These are phyloP conservation scores for Gobius niger DNA, from an alignment of 2,113 vertebrate species.

Conservation along the genomic window DNA sequence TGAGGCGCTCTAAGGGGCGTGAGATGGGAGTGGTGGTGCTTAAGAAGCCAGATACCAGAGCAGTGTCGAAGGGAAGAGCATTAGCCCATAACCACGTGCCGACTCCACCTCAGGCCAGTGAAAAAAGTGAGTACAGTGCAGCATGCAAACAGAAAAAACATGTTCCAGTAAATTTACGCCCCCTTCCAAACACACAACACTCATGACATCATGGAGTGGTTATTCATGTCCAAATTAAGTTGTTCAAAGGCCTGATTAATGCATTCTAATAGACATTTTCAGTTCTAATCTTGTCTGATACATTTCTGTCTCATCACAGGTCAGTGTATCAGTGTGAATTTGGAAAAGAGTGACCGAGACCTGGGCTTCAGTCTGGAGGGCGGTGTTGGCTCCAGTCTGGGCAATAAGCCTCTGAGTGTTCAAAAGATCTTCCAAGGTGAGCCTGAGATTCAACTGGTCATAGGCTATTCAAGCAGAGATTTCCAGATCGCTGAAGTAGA, in stretches of 20 bases:
- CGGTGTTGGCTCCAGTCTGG: slow-evolving; percentile 69
- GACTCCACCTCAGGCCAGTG: slow-evolving; percentile 20
- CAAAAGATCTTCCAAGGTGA: slow-evolving; percentile 81
- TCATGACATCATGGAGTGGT: no score
- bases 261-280: no score
- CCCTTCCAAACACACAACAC: no score
- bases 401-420: slow-evolving; percentile 73
- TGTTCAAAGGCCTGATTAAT: no score
- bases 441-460: not conserved
- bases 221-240: no score
- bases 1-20: slow-evolving; percentile 64
- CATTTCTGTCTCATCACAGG: slow-evolving; percentile 39
- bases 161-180: no score
- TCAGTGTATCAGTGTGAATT: slow-evolving; percentile 52
- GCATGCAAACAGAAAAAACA: not conserved
- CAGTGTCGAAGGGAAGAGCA: not conserved
- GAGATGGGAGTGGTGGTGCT: slow-evolving; percentile 78
- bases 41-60: slow-evolving; percentile 41
- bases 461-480: no score
- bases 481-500: no score
- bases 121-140: slow-evolving; percentile 38
- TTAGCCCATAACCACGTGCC: slow-evolving; percentile 8
- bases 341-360: slow-evolving; percentile 73
- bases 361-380: slow-evolving; percentile 81
- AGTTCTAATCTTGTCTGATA: not conserved